Conservation (phyloP, 92 coral and sea anemone genomes). For the Epizoanthus ramosus region DNA sequence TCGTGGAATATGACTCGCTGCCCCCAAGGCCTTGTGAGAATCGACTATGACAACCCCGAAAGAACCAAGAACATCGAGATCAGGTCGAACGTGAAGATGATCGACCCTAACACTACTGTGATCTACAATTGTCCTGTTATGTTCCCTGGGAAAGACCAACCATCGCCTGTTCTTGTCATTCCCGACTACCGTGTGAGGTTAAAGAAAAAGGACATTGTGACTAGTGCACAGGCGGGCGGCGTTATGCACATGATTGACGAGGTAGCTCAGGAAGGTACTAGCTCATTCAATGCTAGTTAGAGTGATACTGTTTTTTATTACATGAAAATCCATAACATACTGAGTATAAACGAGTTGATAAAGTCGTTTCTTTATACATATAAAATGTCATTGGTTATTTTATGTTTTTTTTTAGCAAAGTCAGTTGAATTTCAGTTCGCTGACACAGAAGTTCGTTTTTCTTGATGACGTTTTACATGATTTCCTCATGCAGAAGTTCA, state of each 20-base stretch:
- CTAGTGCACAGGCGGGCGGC: conserved; percentile 82
- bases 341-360: too few relatives aligned
- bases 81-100: conserved; percentile 54
- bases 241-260: conserved; percentile 60
- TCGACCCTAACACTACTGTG: conserved; percentile 57
- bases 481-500: too few relatives aligned
- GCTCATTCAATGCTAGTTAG: too few relatives aligned
- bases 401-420: too few relatives aligned
- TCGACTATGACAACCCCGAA: conserved; percentile 59
- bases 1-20: conserved; percentile 79
- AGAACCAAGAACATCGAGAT: conserved; percentile 55
- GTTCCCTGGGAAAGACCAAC: conserved; percentile 51
- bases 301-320: background rate
- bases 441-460: too few relatives aligned
- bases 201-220: conserved; percentile 49
- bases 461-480: too few relatives aligned
- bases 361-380: too few relatives aligned
- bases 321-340: too few relatives aligned
- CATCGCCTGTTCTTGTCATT: conserved; percentile 47
- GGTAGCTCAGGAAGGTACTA: conserved; percentile 28
- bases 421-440: too few relatives aligned
- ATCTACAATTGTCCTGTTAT: conserved; percentile 71
- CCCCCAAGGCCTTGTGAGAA: conserved; percentile 63
- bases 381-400: too few relatives aligned
- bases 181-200: conserved; percentile 42